A percentile compares a stretch with the other conserved stretches of the same genome.
Conservation (phyloP, 2,888 invertebrate species). For the Sthenelais limicola region DNA sequence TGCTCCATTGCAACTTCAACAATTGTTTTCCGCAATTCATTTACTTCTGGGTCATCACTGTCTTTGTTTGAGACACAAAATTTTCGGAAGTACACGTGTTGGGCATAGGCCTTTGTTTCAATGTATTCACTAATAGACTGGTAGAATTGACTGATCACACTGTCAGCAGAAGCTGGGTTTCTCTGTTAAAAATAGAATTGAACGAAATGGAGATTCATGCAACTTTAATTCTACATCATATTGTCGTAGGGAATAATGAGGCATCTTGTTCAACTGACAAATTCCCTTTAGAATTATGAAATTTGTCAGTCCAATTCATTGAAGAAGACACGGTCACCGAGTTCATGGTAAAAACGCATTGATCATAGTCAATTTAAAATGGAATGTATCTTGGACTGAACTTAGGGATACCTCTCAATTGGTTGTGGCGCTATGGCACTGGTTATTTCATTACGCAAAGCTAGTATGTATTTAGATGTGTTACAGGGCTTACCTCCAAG, state of each 20-base stretch:
- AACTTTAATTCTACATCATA: too few species aligned
- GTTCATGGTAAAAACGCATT: conserved; percentile 12
- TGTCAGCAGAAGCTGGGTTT: not conserved
- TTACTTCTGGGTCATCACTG: not conserved
- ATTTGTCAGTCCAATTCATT: not conserved
- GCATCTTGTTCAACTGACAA: too few species aligned
- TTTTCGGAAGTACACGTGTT: conserved; percentile 4
- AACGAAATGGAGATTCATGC: too few species aligned
- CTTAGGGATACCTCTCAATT: too few species aligned
- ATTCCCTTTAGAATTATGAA: conserved; percentile 13
- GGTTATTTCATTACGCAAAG: too few species aligned
- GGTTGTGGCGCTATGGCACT: too few species aligned
- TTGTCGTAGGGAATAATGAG: too few species aligned
- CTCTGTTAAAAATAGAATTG: not conserved
- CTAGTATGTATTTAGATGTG: too few species aligned
- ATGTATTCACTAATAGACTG: not conserved
- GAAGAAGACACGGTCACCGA: conserved; percentile 18
- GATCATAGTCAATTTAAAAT: too few species aligned
- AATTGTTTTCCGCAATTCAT: conserved; percentile 2
- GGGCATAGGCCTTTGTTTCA: conserved; percentile 7
- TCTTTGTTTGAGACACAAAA: not conserved
- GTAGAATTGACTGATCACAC: not conserved
- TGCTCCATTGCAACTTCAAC: not conserved
- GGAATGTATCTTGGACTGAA: too few species aligned
- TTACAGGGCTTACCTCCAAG: conserved; percentile 2